These are phyloP conservation scores for Archilochus colubris DNA, from an alignment of 2,113 vertebrate genomes.

Conservation along the genomic window DNA sequence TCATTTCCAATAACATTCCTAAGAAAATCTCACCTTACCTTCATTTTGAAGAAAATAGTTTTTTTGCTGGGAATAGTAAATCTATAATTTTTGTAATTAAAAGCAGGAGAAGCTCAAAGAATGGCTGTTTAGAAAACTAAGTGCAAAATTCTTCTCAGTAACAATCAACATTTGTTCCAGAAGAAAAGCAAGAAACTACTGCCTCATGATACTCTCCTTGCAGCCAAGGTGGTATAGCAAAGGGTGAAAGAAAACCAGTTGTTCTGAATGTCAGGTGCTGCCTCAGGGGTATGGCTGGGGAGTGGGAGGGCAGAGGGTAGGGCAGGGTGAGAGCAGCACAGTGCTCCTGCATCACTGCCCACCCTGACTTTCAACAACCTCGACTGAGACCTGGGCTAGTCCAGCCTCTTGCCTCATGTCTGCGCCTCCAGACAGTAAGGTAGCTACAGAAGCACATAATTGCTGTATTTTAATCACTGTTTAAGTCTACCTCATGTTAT, in stretches of 20 bases:
- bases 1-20: not conserved
- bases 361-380: not conserved
- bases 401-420: not conserved
- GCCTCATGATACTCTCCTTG: not conserved
- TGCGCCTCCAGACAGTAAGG: not conserved
- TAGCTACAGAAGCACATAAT: not conserved
- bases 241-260: not conserved
- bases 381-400: not conserved
- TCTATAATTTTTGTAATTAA: not conserved
- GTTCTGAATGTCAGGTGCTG: not conserved
- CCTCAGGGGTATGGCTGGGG: not conserved
- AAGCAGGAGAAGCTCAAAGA: not conserved
- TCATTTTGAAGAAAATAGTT: not conserved
- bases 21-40: not conserved
- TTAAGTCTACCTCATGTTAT: not conserved
- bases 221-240: not conserved
- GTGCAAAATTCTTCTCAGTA: not conserved
- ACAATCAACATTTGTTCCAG: not conserved
- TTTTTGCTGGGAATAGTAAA: not conserved
- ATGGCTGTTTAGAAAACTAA: not conserved
- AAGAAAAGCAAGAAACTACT: not conserved
- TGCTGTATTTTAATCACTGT: not conserved
- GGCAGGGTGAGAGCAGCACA: not conserved
- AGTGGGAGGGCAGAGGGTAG: not conserved
- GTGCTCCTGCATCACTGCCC: not conserved